Evolutionary conservation across 2,797 vertebrate species (phyloP).

Genomic region (Glyptemys insculpta): DNA sequence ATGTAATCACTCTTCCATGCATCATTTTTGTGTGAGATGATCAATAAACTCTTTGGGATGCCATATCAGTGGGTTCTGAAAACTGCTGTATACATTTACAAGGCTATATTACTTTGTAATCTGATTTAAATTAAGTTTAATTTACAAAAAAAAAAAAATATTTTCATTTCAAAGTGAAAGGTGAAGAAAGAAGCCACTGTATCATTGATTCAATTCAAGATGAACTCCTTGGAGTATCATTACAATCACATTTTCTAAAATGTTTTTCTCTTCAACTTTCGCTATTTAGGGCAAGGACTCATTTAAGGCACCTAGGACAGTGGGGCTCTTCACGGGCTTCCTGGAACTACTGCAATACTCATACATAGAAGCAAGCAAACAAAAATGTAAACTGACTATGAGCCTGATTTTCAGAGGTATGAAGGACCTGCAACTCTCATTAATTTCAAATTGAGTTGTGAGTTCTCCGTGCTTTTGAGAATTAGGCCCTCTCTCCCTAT

Average conservation of each 20-base stretch:
- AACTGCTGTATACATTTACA: background rate
- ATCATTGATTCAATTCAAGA: background rate
- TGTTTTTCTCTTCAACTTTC: background rate
- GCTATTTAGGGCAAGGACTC: background rate
- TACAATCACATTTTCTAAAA: background rate
- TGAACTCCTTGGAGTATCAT: background rate
- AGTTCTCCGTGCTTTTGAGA: background rate
- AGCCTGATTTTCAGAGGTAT: background rate
- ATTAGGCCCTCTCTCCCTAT: background rate
- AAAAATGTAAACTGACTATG: background rate
- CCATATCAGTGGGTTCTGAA: background rate
- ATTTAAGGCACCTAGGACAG: background rate
- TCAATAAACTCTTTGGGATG: background rate
- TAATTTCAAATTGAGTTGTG: background rate
- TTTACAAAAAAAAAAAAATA: background rate
- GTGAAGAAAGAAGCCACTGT: background rate
- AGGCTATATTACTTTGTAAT: background rate
- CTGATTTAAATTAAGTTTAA: background rate
- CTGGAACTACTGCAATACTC: background rate
- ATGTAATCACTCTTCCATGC: background rate
- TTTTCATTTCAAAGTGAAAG: conserved; percentile 14
- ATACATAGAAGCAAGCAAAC: background rate
- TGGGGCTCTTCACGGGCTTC: background rate
- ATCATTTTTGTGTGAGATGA: background rate
- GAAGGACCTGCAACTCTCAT: background rate